Conservation (phyloP, 1,140 invertebrate genomes). For the Drosophila bipectinata region DNA sequence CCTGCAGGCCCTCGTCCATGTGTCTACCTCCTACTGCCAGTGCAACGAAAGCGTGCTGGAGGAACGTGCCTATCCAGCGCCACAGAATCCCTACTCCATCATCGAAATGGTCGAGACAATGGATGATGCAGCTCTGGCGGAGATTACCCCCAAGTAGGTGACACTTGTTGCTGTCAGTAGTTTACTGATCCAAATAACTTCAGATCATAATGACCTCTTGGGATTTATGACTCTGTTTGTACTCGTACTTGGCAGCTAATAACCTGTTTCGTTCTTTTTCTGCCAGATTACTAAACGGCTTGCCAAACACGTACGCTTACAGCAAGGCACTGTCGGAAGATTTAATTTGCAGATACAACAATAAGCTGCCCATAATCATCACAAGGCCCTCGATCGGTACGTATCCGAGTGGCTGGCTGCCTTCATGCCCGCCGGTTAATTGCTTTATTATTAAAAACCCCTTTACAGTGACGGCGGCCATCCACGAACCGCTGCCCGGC, state of each 20-base stretch:
- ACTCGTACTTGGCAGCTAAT: conserved; percentile 9
- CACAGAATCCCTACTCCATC: conserved; percentile 89
- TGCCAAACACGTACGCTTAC: conserved; percentile 92
- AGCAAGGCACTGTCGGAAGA: conserved; percentile 91
- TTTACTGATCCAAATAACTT: too few relatives aligned
- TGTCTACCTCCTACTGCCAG: conserved; percentile 93
- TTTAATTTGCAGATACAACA: conserved; percentile 86
- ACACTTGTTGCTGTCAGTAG: not conserved
- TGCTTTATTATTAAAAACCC: conserved; percentile 34
- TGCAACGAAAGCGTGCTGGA: conserved; percentile 89
- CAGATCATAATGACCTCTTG: not conserved
- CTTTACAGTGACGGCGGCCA: conserved; percentile 87
- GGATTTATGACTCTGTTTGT: not conserved
- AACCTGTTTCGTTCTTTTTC: conserved; percentile 57
- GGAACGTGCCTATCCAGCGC: conserved; percentile 88
- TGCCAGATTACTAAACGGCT: conserved; percentile 88
- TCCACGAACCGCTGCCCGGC: conserved; percentile 90
- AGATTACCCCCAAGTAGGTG: conserved; percentile 89
- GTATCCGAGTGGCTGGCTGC: conserved; percentile 33
- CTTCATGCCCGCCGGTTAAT: conserved; percentile 21
- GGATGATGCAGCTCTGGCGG: conserved; percentile 88
- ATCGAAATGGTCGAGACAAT: conserved; percentile 92
- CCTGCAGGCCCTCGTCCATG: conserved; percentile 89
- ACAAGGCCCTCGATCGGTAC: conserved; percentile 91
- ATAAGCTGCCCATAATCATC: conserved; percentile 88